These are phyloP conservation scores for Tetragnatha versicolor DNA, from an alignment of 1,140 invertebrate species.

Conservation along the genomic window DNA sequence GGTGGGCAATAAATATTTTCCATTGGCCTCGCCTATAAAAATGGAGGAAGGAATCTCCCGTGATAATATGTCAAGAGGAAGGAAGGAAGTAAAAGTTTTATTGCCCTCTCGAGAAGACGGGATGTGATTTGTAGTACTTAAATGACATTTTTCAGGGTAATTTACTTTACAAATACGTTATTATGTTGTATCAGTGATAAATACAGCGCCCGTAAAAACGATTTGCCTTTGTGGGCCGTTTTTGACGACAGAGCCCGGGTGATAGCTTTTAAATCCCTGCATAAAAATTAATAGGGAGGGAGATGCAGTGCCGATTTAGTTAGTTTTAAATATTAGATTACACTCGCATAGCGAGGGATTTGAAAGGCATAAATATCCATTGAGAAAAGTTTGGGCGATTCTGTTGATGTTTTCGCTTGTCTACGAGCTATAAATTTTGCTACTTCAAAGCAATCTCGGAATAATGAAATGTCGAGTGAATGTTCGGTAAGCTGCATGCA, in stretches of 20 bases:
- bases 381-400: too few relatives aligned
- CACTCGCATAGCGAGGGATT: too few relatives aligned
- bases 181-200: constrained; percentile 40
- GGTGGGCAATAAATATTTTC: constrained; percentile 23
- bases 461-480: too few relatives aligned
- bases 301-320: background rate
- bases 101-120: constrained; percentile 26
- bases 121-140: constrained; percentile 43
- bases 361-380: too few relatives aligned
- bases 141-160: constrained; percentile 38
- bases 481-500: too few relatives aligned
- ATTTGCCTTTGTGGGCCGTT: constrained; percentile 2
- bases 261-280: background rate
- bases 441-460: too few relatives aligned
- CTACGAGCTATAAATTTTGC: too few relatives aligned
- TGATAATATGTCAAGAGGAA: constrained; percentile 26
- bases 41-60: constrained; percentile 15
- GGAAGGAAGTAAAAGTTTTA: constrained; percentile 33
- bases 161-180: constrained; percentile 47
- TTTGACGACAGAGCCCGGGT: background rate
- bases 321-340: too few relatives aligned
- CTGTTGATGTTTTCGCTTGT: too few relatives aligned
- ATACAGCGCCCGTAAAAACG: constrained; percentile 23
- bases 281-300: background rate
- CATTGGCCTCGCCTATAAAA: constrained; percentile 31